Evolutionary conservation across 2,888 invertebrate genomes (phyloP), one percentile per base, ranked within the genome.

Genomic region (Drosophila mimetica): DNA sequence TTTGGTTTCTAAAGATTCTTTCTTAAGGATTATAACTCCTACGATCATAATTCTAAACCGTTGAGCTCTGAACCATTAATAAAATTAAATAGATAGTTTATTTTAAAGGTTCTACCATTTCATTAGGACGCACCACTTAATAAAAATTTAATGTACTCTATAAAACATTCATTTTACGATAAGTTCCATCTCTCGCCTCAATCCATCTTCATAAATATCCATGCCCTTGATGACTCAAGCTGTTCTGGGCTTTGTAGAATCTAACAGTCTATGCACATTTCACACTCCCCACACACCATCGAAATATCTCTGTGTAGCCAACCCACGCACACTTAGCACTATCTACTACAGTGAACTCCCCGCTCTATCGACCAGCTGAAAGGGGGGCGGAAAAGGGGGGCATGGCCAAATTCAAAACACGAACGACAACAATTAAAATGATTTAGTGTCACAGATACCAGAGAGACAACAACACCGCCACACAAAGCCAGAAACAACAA

Each of bases 351-450:
- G 42, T 52, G 53, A 79, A 59, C 74, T 36, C 42, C 20, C 18
- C 37, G 8, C 28, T 59, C 53, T 14, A 44, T 44, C 42, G 37
- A 44, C 37, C 59, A 34, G 59, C 39, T 11, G 47, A n/a, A n/a
- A 20, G 39, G 37, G 25, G 46, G 22, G 25, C 5, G 28, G 37
- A 16, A 22, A 46, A 25, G 32, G 41, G 37, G 44, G 44, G 16
- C 41, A 52, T 44, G 30, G 9, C 25, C 44, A 36, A 61, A 67
- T 74, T 72, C 81, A 48, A 76, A 81, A 80, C 79, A 86, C 85
- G 77, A 85, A 87, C 79, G 79, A 75, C 87, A 87, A 83, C 82
- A 83, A 83, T 83, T 83, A 87, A 83, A 87, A 83, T 83, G 87
- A 83, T 83, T 83, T 83, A 87, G 82, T 87, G 75, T 71, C 65